Evolutionary conservation across 1,140 invertebrate genomes (phyloP), one percentile per base, ranked within the genome.

Genomic region (Calycopis cecrops): DNA sequence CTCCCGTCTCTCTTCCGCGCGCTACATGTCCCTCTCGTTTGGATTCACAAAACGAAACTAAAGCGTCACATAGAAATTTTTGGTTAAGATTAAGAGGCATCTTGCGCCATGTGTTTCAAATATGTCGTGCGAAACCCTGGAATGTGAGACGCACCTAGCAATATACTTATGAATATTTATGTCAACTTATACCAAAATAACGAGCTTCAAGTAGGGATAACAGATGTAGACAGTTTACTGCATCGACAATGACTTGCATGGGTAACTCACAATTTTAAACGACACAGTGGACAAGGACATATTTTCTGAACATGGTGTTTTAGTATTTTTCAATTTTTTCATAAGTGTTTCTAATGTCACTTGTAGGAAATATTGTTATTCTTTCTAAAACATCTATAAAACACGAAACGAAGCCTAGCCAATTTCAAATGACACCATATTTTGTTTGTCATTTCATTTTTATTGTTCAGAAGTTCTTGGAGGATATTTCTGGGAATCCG

Each of bases 21-120:
- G 72, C 73, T 69, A 74, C 62, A 66, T 57, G 64, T 38, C 48
- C 44, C 63, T 44, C 9, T 44, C 40, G 40, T 44, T 16, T 44
- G 40, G 16, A 44, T 44, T 44, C 40, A 44, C 38, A 40, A 67
- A 59, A 61, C 58, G 60, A 75, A 65, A 67, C 67, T 62, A 57
- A 70, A 71, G 69, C 67, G 66, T 68, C 63, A 65, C 69, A 71
- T 71, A 65, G 60, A 69, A 60, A 74, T 71, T 67, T 69, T 71
- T 68, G 65, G 54, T 60, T 63, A 49, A 63, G 52, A 53, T 62
- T 58, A 53, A 52, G 52, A 56, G 44, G 54, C 49, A 57, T 44
- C 54, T 52, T 57, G 38, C 52, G 42, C 63, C 66, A 68, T 68
- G 57, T 68, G 65, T 55, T 56, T 65, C 48, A 47, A 58, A 65